Base-by-base conservation (phyloP, 2,797 vertebrate genomes). In the Rhinella marina region DNA sequence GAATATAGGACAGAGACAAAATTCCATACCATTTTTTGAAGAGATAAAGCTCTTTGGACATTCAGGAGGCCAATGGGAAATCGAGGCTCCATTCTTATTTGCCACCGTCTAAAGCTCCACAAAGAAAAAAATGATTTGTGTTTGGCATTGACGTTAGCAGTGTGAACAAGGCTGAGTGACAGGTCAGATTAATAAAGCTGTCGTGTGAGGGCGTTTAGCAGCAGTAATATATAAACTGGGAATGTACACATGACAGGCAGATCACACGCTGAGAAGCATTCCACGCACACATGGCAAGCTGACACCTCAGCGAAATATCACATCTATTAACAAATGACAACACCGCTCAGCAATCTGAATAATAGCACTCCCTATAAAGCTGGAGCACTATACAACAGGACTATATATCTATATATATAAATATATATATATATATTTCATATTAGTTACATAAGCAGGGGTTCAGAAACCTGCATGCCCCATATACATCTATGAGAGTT, bases 291-390 rank as follows among this genome's bases (percentile, higher is more conserved):
- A 56, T 76, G 84, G 70, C 16, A 73, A 81, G 77, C 41, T 88
- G 79, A 88, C 87, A 88, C 77, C 82, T 86, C 78, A 77, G 88
- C 66, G 23, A 81, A 66, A 82, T 87, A n/a, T 56, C 75, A 56
- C 70, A 68, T 75, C 80, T 82, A 82, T 76, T 57, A 64, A 16
- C 66, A 87, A 82, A 59, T 82, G 70, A 66, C 25, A 52, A 29
- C 64, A 57, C 16, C 59, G 9, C 66, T 32, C 29, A 62, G 32
- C 56, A 85, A 85, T 85, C 70, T 85, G 32, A 57, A 84, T 57
- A 17, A 61, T 73, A 11, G 54, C 32, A 79, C 19, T 25, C 62
- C 52, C 13, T 7, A 50, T n/a, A 54, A 57, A 29, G 19, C 77
- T 61, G n/a, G 25, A 57, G 0, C 57, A 59, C 8, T 62, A 3